Evolutionary conservation across 2,113 vertebrate species (phyloP), one percentile per base, ranked within the genome.

Genomic region (Plestiodon gilberti): DNA sequence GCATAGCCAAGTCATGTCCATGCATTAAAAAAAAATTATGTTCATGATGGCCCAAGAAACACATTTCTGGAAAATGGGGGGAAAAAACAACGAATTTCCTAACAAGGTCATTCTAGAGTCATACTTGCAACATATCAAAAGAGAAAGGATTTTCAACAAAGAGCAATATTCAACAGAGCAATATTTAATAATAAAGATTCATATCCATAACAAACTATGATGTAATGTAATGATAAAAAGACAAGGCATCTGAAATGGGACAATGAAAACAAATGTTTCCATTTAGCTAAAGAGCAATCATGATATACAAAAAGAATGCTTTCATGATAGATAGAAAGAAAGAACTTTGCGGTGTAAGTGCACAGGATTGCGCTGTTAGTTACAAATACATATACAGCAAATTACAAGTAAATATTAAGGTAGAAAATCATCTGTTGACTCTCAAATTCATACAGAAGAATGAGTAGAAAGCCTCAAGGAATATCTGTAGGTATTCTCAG

Each of bases 401-500:
- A 89, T 18, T 33, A 86, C 89, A 93, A 90, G 40, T 0, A 38
- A 76, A 1, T 86, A 91, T 57, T 1, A 83, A 75, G 71, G 78
- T 62, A 52, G 11, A 70, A 80, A 71, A 79, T 78, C 11, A 74
- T 80, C 22, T 30, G 35, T 59, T 13, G 65, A 65, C 70, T 88
- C 90, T 52, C 86, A 67, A 73, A 62, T 89, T 89, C 81, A 70
- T 6, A 4, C 4, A 20, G 75, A 4, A 18, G 61, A 81, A 33
- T 6, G 55, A 64, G 92, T 43, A 87, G 13, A 1, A 48, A 73
- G 48, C 78, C 48, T 40, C 81, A 78, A 65, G 98, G 98, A 43
- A 97, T 92, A 79, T 99, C 98, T 3, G 71, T 1, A 13, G 99
- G 99, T 6, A 95, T 73, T 71, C 88, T 97, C 77, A 99, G 85